Evolutionary conservation across 2,113 vertebrate species (phyloP), one percentile per base, ranked within the genome.

Genomic region (Panthera uncia): DNA sequence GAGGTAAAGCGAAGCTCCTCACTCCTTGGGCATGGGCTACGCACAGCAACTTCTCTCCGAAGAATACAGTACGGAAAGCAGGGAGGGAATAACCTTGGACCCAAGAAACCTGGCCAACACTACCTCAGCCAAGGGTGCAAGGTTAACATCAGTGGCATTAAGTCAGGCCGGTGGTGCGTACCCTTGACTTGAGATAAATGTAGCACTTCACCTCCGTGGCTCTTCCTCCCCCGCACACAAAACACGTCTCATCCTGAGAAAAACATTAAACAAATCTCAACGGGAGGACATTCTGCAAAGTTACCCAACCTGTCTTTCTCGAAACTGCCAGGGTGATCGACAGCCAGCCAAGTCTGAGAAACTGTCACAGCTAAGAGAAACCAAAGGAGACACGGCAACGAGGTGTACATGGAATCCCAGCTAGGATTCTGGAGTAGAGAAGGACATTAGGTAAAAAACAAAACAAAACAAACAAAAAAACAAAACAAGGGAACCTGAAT

Each of bases 71-170:
- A 1, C 4, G 55, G 18, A 69, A 25, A 10, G 38, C 1, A 0
- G 21, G 19, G 4, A 48, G 7, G 29, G 48, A 29, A 13, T 2
- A 61, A 19, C 7, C 69, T 31, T 16, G 23, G 6, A 8, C 9
- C 0, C 15, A 29, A 71, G 87, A 41, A 79, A 69, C 2, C 23
- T 21, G 16, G 33, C 61, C 25, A 45, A 19, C 16, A 1, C 36
- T 25, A 3, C 33, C 66, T 82, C 33, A 1, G 50, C 57, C 52
- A 50, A 27, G 18, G 33, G 45, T 38, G 65, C 10, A 3, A 78
- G 66, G 7, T 36, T 3, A 29, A 7, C 0, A 15, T 9, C 94
- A 57, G 8, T 36, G 21, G 6, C 0, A 9, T 25, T 1, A 57
- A 19, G 36, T 27, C 3, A 25, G 52, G 36, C 27, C 3, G 73